Percentiles rank a stretch among this genome's conserved stretches.
Conservation (phyloP, 2,797 vertebrate genomes). For the Acestrorhynchus altus region DNA sequence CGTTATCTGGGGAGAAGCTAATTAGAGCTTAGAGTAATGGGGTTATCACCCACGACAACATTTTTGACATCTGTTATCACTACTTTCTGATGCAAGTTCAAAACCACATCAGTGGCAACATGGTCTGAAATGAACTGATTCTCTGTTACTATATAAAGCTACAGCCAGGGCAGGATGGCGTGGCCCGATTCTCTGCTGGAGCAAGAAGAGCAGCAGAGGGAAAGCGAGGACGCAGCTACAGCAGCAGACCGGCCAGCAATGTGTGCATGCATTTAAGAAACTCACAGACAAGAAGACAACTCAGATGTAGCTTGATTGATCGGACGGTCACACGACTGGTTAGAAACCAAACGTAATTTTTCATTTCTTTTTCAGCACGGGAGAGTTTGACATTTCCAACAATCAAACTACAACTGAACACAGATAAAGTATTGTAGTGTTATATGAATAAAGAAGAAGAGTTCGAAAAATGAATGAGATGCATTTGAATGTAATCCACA, state of each 20-base stretch:
- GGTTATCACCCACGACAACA: conserved; percentile 6
- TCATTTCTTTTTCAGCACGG: background rate
- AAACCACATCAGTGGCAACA: conserved; percentile 18
- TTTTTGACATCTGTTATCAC: conserved; percentile 15
- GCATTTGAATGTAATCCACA: background rate
- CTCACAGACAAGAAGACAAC: conserved; percentile 1
- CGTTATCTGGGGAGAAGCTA: conserved; percentile 7
- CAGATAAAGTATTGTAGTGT: background rate
- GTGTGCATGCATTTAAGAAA: conserved; percentile 13
- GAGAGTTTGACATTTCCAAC: conserved; percentile 5
- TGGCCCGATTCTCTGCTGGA: conserved; percentile 49
- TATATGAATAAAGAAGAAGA: too few relatives aligned
- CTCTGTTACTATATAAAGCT: conserved; percentile 42
- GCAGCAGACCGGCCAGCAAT: conserved; percentile 19
- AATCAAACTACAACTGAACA: conserved; percentile 23
- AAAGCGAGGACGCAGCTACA: conserved; percentile 33
- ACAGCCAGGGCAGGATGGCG: conserved; percentile 38
- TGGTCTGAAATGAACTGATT: conserved; percentile 42
- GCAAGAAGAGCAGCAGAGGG: conserved; percentile 29
- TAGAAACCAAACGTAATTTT: conserved; percentile 11
- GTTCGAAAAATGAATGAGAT: background rate
- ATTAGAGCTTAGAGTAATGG: conserved; percentile 2
- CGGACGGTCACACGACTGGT: background rate
- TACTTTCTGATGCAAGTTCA: conserved; percentile 23
- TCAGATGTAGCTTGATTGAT: conserved; percentile 10